Evolutionary conservation across 1,140 invertebrate genomes (phyloP).

Genomic region (Euwallacea similis): DNA sequence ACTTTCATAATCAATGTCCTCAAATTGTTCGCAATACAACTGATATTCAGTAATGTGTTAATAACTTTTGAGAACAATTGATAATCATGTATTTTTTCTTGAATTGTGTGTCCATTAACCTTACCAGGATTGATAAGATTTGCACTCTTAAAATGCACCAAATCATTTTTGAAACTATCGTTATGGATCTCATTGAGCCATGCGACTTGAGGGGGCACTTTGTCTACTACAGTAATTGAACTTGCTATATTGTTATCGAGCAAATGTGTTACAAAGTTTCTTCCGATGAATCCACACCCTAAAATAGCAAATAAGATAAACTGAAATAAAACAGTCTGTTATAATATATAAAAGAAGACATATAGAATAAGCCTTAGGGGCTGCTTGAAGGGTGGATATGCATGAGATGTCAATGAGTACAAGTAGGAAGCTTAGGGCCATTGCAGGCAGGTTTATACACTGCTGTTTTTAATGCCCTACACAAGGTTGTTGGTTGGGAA

Average conservation of each 20-base stretch:
- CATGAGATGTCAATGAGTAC: neutral
- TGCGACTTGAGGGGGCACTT: conserved; percentile 88
- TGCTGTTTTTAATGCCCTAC: neutral
- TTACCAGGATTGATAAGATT: conserved; percentile 87
- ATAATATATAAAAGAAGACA: neutral
- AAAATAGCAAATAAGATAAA: conserved; percentile 4
- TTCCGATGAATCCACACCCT: conserved; percentile 92
- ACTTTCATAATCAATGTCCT: neutral
- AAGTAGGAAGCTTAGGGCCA: neutral
- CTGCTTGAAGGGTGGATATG: neutral
- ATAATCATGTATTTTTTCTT: neutral
- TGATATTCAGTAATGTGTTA: neutral
- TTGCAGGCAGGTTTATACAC: neutral
- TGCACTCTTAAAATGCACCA: conserved; percentile 87
- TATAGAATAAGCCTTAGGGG: neutral
- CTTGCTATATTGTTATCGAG: conserved; percentile 76
- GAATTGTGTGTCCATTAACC: neutral
- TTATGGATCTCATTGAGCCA: conserved; percentile 80
- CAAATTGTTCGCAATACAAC: neutral
- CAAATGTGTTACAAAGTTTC: conserved; percentile 82
- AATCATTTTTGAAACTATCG: conserved; percentile 68
- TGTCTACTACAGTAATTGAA: conserved; percentile 81
- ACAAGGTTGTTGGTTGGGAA: neutral
- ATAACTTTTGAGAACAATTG: neutral
- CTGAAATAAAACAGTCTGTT: neutral